Evolutionary conservation across 2,797 vertebrate species (phyloP), one percentile per base, ranked within the genome.

Genomic region (Holocentrus rufus): DNA sequence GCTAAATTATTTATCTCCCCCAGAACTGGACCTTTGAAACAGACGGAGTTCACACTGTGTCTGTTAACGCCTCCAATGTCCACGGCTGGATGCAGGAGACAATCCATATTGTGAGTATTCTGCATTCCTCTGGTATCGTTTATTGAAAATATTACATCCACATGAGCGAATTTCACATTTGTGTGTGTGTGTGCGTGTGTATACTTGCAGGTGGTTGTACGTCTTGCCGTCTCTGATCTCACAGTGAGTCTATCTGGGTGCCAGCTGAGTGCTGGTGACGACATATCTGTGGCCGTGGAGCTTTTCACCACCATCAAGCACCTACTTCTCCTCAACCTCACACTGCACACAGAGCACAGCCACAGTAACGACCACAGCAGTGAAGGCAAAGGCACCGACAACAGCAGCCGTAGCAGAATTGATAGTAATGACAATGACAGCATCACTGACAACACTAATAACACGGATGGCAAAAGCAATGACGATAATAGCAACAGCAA

Each of bases 1-100:
- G 56, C 14, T 30, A 17, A 15, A 5, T 15, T 1, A 5, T 36
- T 39, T 2, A 25, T 59, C 42, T 13, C 15, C 36, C 52, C 1
- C 62, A 91, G 90, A 83, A 46, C 6, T 88, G 84, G 76, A 83
- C 49, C 22, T 90, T 88, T 69, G 18, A 82, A 52, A 72, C 74
- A 3, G 81, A 86, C n/a, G 89, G 88, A 34, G 42, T 84, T 77
- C 60, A 87, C 39, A 14, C 47, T 27, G 84, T 88, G 57, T 85
- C 76, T 62, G 83, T 88, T 58, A 91, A 90, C 7, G 83, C 82
- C 39, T 90, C 88, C 2, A 73, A 65, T 18, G 4, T 54, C n/a
- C 34, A 59, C 53, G 79, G 78, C 44, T 91, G 87, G 89, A 89
- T 52, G 34, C 76, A 88, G 65, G 59, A 86, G 66, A 83, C 63